These are phyloP conservation scores for Dromius quadrimaculatus DNA, from an alignment of 2,888 invertebrate species.

Conservation along the genomic window DNA sequence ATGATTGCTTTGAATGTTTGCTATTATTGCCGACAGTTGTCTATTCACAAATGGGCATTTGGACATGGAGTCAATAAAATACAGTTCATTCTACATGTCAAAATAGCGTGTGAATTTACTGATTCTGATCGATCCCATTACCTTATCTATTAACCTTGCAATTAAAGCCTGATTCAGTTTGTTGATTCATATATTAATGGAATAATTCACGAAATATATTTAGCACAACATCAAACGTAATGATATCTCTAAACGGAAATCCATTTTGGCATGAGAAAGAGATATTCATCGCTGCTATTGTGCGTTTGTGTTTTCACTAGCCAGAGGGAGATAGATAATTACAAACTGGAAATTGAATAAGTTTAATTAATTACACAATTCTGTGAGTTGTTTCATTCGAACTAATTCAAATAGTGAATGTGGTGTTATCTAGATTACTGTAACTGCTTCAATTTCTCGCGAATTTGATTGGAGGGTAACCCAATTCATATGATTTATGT, in stretches of 20 bases:
- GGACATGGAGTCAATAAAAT: no score
- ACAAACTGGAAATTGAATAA: conserved; percentile 38
- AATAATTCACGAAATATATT: conserved; percentile 25
- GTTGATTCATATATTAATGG: conserved; percentile 2
- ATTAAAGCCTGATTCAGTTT: not conserved
- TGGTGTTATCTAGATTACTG: conserved; percentile 36
- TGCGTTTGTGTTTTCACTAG: conserved; percentile 8
- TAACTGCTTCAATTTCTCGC: conserved; percentile 18
- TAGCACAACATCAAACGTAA: conserved; percentile 10
- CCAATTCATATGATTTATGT: no score
- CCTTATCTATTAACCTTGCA: no score
- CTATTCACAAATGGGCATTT: no score
- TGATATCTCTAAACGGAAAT: conserved; percentile 22
- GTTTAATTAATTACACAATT: conserved; percentile 39
- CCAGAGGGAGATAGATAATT: conserved; percentile 38
- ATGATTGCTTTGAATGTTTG: no score
- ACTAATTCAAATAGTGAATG: conserved; percentile 34
- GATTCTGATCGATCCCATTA: no score
- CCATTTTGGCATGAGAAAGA: conserved; percentile 23
- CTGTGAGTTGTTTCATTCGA: conserved; percentile 35
- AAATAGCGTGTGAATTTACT: no score
- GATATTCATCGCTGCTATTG: conserved; percentile 7
- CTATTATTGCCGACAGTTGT: no score
- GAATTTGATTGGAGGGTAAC: no score
- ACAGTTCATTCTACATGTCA: no score